These are phyloP conservation scores for Drosophila ficusphila DNA, from an alignment of 1,140 invertebrate genomes.

Conservation along the genomic window DNA sequence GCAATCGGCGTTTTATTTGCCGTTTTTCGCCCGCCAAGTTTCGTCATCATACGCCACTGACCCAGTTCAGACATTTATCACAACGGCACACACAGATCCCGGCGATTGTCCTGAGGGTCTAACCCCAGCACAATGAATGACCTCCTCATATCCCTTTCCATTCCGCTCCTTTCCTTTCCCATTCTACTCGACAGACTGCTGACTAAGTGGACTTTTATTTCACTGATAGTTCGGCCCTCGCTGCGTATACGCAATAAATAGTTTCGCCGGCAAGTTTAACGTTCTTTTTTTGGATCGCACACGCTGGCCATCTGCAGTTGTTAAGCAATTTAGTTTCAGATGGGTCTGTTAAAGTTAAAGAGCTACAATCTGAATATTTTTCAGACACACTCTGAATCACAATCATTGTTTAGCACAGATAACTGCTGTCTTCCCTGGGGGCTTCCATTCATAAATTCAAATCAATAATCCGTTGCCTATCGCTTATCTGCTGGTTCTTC, in stretches of 20 bases:
- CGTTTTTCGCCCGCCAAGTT: conserved; percentile 21
- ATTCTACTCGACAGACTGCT: background rate
- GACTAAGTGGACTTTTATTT: conserved; percentile 68
- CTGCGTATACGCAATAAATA: conserved; percentile 12
- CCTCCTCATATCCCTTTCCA: background rate
- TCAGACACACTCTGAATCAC: conserved; percentile 8
- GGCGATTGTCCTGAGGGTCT: conserved; percentile 30
- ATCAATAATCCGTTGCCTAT: background rate
- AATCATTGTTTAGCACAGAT: background rate
- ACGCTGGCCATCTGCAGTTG: conserved; percentile 11
- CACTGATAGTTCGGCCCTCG: conserved; percentile 38
- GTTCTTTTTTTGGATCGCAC: background rate
- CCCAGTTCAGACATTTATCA: conserved; percentile 70
- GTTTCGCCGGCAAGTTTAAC: conserved; percentile 4
- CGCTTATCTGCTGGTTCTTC: conserved; percentile 24
- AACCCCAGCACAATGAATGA: conserved; percentile 23
- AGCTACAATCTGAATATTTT: background rate
- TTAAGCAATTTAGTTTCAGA: conserved; percentile 28
- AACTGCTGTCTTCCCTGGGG: background rate
- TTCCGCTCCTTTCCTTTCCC: background rate
- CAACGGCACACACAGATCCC: conserved; percentile 2
- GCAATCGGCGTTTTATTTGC: conserved; percentile 49
- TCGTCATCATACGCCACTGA: conserved; percentile 51
- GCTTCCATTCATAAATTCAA: conserved; percentile 29
- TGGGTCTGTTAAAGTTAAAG: background rate